phyloP scores from a whole-genome alignment of 2,113 vertebrate genomes.

The Polyodon spathula region DNA sequence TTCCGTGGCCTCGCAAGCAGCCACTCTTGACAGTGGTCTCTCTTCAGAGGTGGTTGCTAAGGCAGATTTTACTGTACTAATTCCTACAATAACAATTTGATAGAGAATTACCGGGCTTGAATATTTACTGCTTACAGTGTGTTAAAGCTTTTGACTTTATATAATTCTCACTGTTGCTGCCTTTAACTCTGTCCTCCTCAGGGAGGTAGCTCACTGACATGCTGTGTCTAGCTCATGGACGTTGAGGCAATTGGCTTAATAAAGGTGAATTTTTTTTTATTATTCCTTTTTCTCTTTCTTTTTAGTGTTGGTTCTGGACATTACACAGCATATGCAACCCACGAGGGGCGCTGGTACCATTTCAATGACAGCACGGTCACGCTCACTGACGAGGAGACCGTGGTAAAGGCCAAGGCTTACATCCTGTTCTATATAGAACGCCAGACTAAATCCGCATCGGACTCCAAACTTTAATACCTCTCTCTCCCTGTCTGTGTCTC shows the following conservation, averaged over 20 bases:
- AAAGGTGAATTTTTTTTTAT: constrained; percentile 10
- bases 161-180: too few relatives aligned
- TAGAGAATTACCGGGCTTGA: too few relatives aligned
- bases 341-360: constrained; percentile 87
- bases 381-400: constrained; percentile 78
- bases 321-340: constrained; percentile 86
- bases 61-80: too few relatives aligned
- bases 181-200: too few relatives aligned
- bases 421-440: constrained; percentile 91
- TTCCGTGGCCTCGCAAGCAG: too few relatives aligned
- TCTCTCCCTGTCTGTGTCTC: constrained; percentile 12
- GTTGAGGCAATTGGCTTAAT: background rate
- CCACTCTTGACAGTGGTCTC: too few relatives aligned
- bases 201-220: too few relatives aligned
- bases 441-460: constrained; percentile 52
- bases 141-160: too few relatives aligned
- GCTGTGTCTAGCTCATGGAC: too few relatives aligned
- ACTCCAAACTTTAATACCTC: constrained; percentile 63
- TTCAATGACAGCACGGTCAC: constrained; percentile 98
- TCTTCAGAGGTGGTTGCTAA: too few relatives aligned
- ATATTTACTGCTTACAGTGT: too few relatives aligned
- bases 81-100: too few relatives aligned
- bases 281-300: constrained; percentile 7
- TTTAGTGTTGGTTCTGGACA: constrained; percentile 87
- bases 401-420: constrained; percentile 92